These are phyloP conservation scores for Microtus pennsylvanicus DNA, from an alignment of 2,113 vertebrate species.

Conservation along the genomic window DNA sequence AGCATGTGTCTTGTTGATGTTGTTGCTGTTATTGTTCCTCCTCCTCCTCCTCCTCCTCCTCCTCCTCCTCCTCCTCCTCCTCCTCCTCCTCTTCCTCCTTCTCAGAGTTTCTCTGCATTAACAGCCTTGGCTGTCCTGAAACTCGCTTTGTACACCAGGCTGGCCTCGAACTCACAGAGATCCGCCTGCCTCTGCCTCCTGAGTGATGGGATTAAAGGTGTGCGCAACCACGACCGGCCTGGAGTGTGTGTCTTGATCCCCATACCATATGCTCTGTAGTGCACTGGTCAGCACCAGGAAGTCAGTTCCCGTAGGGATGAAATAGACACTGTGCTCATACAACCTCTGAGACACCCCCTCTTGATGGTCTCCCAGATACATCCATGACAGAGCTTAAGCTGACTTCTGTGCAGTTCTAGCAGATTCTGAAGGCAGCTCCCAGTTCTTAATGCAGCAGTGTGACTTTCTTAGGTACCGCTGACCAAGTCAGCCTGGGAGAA, in stretches of 20 bases:
- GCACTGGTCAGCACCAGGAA: not conserved
- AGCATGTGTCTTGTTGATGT: too few species aligned
- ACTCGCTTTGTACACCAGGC: not conserved
- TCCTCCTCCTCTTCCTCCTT: not conserved
- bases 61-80: not conserved
- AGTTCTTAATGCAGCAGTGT: not conserved
- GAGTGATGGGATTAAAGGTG: not conserved
- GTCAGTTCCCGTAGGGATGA: not conserved
- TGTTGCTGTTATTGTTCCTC: not conserved
- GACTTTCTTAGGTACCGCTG: not conserved
- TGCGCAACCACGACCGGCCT: not conserved
- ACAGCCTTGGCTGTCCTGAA: not conserved
- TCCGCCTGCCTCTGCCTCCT: not conserved
- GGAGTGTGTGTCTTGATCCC: not conserved
- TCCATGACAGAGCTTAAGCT: not conserved
- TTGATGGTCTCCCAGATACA: not conserved
- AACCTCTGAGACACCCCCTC: not conserved
- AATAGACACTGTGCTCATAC: not conserved
- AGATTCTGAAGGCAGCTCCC: not conserved
- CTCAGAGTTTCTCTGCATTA: not conserved
- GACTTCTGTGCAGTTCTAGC: not conserved
- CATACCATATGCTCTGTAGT: too few species aligned
- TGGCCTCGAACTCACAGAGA: not conserved
- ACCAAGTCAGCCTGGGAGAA: not conserved
- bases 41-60: too few species aligned